Evolutionary conservation across 2,797 vertebrate genomes (phyloP).

Genomic region (Amphiprion clarkii): DNA sequence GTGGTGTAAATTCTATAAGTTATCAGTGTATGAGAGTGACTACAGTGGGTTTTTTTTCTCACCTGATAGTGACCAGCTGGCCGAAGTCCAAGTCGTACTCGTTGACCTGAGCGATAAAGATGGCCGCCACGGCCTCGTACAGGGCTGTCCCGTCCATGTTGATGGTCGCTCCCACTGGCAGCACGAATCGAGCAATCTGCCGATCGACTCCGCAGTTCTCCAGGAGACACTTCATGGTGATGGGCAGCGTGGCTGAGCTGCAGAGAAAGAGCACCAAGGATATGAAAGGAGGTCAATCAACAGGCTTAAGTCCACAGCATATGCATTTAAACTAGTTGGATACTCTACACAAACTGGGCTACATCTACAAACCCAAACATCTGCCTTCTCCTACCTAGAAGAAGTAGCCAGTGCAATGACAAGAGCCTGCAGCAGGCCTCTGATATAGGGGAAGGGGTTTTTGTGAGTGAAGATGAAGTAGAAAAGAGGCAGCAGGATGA

Average conservation of each 20-base stretch:
- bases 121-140: conserved; percentile 92
- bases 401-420: conserved; percentile 93
- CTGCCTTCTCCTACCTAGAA: conserved; percentile 84
- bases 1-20: background rate
- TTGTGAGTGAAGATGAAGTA: conserved; percentile 88
- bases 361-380: background rate
- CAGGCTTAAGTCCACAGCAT: background rate
- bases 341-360: background rate
- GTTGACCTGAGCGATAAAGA: conserved; percentile 93
- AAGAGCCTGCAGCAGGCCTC: conserved; percentile 91
- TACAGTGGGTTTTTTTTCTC: conserved; percentile 26
- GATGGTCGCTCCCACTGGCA: conserved; percentile 92
- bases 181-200: conserved; percentile 90
- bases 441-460: conserved; percentile 90
- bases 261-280: conserved; percentile 4
- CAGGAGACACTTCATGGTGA: conserved; percentile 93
- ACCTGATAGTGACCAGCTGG: conserved; percentile 93
- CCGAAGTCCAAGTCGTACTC: conserved; percentile 92
- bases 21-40: background rate
- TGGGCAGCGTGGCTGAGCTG: conserved; percentile 92
- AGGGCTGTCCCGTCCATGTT: conserved; percentile 93
- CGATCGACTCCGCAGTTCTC: conserved; percentile 92
- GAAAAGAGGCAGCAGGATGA: conserved; percentile 88
- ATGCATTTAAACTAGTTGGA: background rate
- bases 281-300: background rate